Base-by-base conservation (phyloP, 2,113 vertebrate genomes). In the Solea solea region DNA sequence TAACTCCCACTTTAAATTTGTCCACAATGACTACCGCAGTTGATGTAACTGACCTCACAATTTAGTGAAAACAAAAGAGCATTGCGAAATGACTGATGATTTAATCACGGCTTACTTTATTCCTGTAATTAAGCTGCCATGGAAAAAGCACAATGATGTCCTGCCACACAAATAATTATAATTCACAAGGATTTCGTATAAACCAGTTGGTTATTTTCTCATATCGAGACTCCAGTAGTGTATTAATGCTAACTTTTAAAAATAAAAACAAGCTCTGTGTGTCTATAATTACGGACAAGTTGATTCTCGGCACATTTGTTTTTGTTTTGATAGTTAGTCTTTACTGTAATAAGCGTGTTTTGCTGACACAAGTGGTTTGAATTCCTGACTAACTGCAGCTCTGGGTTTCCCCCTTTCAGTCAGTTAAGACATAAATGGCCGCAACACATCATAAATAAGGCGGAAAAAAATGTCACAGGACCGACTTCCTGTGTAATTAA, bases 401-500 rank as follows among this genome's bases (percentile, higher is more conserved):
- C 72, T 73, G 62, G 70, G 67, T 82, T 82, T 87, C 86, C 84
- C 85, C 58, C 86, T 58, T 72, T 81, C 14, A 50, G 65, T 63
- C 63, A 72, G 69, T 80, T 88, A 74, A 72, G 85, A 86, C 65
- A n/a, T 78, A 78, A 87, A 87, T 76, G 67, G 64, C 76, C 57
- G 34, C 82, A 85, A 86, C 93, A 91, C 86, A 72, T 90, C 88
- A 84, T 93, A 93, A 93, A 94, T 92, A 92, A 90, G 70, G 71
- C 54, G 74, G 75, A 78, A 75, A 90, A 79, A 75, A 89, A 86
- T 86, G 87, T 88, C 80, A 65, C 72, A 75, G 78, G 70, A 72
- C 76, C 85, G 57, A 84, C 86, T 92, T 93, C 88, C 91, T 90
- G 84, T 82, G 69, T 93, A 90, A 93, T 93, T 92, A 93, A 89